Evolutionary conservation across 1,140 invertebrate genomes (phyloP), one percentile per base, ranked within the genome.

Genomic region (Drosophila pseudoananassae): DNA sequence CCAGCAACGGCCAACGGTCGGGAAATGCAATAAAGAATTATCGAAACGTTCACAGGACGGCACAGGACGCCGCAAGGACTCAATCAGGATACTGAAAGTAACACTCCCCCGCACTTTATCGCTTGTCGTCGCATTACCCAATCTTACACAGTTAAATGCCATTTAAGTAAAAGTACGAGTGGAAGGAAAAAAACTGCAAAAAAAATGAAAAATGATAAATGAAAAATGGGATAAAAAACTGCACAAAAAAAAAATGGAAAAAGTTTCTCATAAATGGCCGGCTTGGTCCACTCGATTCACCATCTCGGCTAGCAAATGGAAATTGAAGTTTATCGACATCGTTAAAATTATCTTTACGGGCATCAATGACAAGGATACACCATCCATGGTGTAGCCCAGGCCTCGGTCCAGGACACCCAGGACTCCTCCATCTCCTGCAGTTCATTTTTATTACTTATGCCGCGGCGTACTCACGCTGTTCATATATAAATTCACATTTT

Each of bases 271-370:
- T 83, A 79, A 83, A 82, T 83, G 73, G 72, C 56, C 43, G 40
- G 52, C 27, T 54, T 27, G 69, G 51, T n/a, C 29, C 27, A 5
- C 1, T 46, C 40, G 14, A 14, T 20, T n/a, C 27, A 50, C 40
- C 27, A 51, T 23, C 17, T 59, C 52, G 57, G 66, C 66, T 57
- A 38, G 76, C 74, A 87, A 46, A 88, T 87, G 78, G 66, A 88
- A 87, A 87, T 87, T 87, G 83, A 87, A 87, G 82, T 87, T 87
- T 87, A 87, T 87, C 82, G 82, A 88, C 78, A 82, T 88, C 82
- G 83, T 87, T 87, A 87, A 87, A 87, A 87, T 87, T 88, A 87
- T 87, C 82, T 87, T 87, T 78, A 87, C 82, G 83, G 83, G 72
- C 76, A 78, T 78, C 58, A 63, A 53, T 57, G 74, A 59, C 57